Evolutionary conservation across 2,888 invertebrate genomes (phyloP), one percentile per base, ranked within the genome.

Genomic region (Tipula helvola): DNA sequence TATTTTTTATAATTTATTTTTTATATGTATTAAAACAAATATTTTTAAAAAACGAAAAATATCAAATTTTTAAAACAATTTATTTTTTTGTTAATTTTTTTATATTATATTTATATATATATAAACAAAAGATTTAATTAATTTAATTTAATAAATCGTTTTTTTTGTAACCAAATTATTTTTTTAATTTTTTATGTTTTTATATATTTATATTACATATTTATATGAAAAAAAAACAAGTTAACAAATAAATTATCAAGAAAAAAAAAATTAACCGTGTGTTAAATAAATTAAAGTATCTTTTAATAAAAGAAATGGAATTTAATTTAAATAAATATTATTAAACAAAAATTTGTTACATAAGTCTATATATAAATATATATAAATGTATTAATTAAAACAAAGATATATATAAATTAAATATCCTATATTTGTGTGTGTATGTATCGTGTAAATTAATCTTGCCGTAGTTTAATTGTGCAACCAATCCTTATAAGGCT

Each of bases 261-360:
- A 71, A 71, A 71, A 71, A 71, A 71, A 52, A 71, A 71, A 12
- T 71, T 71, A 71, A 71, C 71, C 71, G 71, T 5, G 71, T 71
- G 71, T 71, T 71, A 71, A 71, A 71, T 28, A 71, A 71, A 71
- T 71, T 71, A 71, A 71, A 71, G 71, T 71, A 71, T 71, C 71
- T 71, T 71, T 71, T 71, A 71, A 71, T 71, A 71, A 71, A 71
- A 71, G 71, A 71, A 71, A 71, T 71, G 71, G 71, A 71, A 71
- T 71, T 71, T 71, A 71, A 71, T 71, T 71, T 71, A 71, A 71
- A 71, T 28, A 28, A 71, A 71, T 28, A 28, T 71, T 71, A 71
- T 18, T 71, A 71, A 71, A 71, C 10, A 71, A 71, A 71, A 57
- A 57, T 16, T 44, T 57, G 52, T 57, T 57, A 71, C 28, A 71